Base-by-base conservation (phyloP, 30 jellyfish, hydroid and myxozoan genomes). In the Mastigias papua region DNA sequence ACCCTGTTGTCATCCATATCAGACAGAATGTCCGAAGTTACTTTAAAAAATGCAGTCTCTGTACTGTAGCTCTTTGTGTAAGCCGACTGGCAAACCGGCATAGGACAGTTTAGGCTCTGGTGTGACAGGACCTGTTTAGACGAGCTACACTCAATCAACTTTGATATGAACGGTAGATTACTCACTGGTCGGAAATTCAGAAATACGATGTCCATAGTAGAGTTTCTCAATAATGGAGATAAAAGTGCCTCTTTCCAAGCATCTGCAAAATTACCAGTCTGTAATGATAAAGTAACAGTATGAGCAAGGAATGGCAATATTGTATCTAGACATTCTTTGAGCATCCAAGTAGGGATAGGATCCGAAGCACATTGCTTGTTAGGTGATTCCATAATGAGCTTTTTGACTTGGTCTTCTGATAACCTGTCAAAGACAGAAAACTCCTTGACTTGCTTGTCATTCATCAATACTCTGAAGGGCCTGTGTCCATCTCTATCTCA, bases 51-150 rank as follows among this genome's bases (percentile, higher is more conserved):
- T 42, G 92, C 84, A 67, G 92, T 82, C 62, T 82, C 85, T 34
- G 92, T 82, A 51, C 92, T 82, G 86, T 49, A 42, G 92, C 68
- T 27, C 77, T 69, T 35, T 21, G 64, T 82, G 85, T 82, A 66
- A 50, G 92, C 79, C 67, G 86, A 82, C 73, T 82, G 77, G 76
- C 57, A 54, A 82, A 63, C 5, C 22, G 80, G 80, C 80, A 69
- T 66, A 20, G 80, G 80, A 19, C 61, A 31, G 80, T 69, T 69
- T 28, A 31, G 63, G 62, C 80, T 69, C 80, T 27, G 6, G 84
- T 51, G 68, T 50, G 66, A 16, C 68, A 37, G 23, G 82, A 70
- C 65, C 65, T 70, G 65, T 37, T 70, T 27, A 31, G 84, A 42
- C 71, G 70, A 73, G 48, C 70, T 48, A 10, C 68, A 30, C 63